A percentile compares a stretch with the other conserved stretches of the same genome.
These are phyloP conservation scores for Cricetomys ansorgei DNA, from an alignment of 2,113 vertebrate genomes.

Conservation along the genomic window DNA sequence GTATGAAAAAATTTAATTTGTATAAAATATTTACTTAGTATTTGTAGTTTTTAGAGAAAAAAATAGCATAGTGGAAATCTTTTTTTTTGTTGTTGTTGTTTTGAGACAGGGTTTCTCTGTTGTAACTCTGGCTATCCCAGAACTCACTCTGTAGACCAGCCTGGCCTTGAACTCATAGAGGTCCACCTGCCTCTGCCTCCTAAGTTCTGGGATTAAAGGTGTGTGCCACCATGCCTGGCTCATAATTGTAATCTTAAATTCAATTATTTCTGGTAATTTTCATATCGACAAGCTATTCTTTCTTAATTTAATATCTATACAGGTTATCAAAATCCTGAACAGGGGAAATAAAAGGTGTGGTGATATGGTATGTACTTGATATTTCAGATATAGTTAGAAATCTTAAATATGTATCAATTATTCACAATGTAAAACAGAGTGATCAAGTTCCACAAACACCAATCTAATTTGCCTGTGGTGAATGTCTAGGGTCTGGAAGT, in stretches of 20 bases:
- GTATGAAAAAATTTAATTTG: not conserved
- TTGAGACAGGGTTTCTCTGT: too few relatives aligned
- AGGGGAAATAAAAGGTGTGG: not conserved
- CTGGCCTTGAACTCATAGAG: too few relatives aligned
- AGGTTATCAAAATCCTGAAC: not conserved
- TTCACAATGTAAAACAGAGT: not conserved
- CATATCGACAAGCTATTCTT: not conserved
- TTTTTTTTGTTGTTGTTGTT: too few relatives aligned
- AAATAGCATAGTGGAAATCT: too few relatives aligned
- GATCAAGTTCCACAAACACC: not conserved
- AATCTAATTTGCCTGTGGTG: not conserved
- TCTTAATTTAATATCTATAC: not conserved
- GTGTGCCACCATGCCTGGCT: too few relatives aligned
- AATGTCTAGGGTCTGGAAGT: not conserved
- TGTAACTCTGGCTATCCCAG: too few relatives aligned
- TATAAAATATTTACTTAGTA: not conserved
- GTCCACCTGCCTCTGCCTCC: too few relatives aligned
- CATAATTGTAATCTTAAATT: not conserved
- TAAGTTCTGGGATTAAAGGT: too few relatives aligned
- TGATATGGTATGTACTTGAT: not conserved
- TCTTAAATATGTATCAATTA: not conserved
- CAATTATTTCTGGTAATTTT: not conserved
- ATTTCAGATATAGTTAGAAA: not conserved
- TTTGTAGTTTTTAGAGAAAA: not conserved
- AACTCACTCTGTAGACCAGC: too few relatives aligned